phyloP scores from a whole-genome alignment of 2,888 invertebrate species.

The Oscheius sp. region DNA sequence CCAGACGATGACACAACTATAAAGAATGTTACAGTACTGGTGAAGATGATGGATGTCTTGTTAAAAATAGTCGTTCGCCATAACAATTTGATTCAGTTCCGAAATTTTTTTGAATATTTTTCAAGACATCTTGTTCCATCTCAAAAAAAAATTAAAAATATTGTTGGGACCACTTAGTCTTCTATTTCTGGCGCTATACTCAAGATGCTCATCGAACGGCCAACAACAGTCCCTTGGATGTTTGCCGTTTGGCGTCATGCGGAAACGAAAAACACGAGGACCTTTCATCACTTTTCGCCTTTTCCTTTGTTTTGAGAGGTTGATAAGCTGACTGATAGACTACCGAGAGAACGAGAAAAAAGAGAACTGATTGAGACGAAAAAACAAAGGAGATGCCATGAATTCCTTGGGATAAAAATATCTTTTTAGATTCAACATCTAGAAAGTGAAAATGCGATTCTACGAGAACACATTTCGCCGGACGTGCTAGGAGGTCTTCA shows the following conservation, averaged over 20 bases:
- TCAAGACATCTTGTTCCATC: no score
- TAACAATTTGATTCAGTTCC: no score
- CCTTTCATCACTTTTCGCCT: not conserved
- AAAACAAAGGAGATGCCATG: not conserved
- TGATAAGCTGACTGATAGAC: not conserved
- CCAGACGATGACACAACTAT: no score
- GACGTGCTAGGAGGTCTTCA: constrained; percentile 78
- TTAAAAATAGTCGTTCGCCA: no score
- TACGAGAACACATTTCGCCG: constrained; percentile 86
- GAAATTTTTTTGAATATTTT: not conserved
- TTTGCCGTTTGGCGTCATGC: constrained; percentile 8
- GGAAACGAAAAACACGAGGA: not conserved
- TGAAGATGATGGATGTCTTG: no score
- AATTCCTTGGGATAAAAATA: not conserved
- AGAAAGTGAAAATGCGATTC: constrained; percentile 86
- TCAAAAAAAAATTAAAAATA: no score
- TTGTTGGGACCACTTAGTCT: no score
- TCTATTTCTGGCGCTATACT: no score
- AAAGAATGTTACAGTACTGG: no score
- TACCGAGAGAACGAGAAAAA: not conserved
- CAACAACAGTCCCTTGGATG: no score
- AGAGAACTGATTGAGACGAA: not conserved
- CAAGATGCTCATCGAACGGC: not conserved
- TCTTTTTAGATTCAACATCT: constrained; percentile 75
- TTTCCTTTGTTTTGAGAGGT: not conserved